A percentile compares a stretch with the other conserved stretches of the same genome.
Evolutionary conservation across 2,888 invertebrate species (phyloP).

Genomic region (Thereva nobilitata): DNA sequence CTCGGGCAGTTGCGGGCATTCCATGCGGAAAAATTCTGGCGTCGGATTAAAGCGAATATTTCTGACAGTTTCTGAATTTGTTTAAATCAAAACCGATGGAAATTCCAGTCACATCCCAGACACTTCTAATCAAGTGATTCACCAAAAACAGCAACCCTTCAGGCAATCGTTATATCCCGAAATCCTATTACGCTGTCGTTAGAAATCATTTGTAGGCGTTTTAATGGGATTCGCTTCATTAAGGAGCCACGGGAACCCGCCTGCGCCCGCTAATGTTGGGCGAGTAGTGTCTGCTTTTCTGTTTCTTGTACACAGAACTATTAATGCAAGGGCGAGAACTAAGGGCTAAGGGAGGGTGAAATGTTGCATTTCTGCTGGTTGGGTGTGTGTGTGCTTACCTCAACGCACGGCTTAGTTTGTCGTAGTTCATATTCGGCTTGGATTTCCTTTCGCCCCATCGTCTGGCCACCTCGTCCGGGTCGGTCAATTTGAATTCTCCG

Average conservation of each 20-base stretch:
- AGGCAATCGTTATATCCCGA: conserved; percentile 41
- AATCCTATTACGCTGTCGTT: conserved; percentile 42
- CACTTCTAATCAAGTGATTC: conserved; percentile 30
- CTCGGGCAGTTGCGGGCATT: not conserved
- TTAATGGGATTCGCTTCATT: conserved; percentile 43
- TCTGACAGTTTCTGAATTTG: not conserved
- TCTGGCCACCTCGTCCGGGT: conserved; percentile 97
- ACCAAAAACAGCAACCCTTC: conserved; percentile 35
- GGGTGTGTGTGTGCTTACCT: conserved; percentile 65
- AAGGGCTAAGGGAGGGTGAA: not conserved
- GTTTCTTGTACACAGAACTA: conserved; percentile 14
- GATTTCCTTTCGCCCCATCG: conserved; percentile 99
- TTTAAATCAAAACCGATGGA: conserved; percentile 14
- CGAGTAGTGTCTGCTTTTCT: conserved; percentile 1
- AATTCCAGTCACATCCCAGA: conserved; percentile 39
- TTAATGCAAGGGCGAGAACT: conserved; percentile 1
- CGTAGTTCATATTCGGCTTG: conserved; percentile 99
- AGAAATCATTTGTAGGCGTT: conserved; percentile 43
- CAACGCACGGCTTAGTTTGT: conserved; percentile 95
- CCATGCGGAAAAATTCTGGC: too few relatives aligned
- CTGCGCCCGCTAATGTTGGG: not conserved
- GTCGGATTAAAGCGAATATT: conserved; percentile 1
- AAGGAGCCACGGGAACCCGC: conserved; percentile 12
- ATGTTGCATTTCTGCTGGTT: not conserved
- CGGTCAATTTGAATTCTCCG: conserved; percentile 97